Conservation (phyloP, 2,113 vertebrate genomes). For the Melanotaenia duboulayi region DNA sequence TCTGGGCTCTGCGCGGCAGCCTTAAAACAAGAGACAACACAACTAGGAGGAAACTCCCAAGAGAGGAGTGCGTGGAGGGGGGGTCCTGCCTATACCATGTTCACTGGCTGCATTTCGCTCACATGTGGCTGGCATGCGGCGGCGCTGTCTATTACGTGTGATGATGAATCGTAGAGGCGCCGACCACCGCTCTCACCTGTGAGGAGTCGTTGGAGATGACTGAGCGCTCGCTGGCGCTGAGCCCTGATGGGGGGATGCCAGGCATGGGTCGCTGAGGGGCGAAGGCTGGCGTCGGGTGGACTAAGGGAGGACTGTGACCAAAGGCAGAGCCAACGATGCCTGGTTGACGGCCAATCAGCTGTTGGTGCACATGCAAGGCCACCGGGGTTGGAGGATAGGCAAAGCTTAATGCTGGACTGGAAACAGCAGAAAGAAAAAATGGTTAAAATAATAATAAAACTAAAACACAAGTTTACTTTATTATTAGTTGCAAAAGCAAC, state of each 20-base stretch:
- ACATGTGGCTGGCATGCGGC: constrained; percentile 55
- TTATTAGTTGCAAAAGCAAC: constrained; percentile 25
- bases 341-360: constrained; percentile 94
- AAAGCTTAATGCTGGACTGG: constrained; percentile 94
- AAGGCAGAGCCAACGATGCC: constrained; percentile 94
- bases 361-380: constrained; percentile 96
- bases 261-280: constrained; percentile 93
- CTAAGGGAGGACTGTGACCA: constrained; percentile 96
- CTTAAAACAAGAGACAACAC: constrained; percentile 75
- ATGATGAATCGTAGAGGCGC: constrained; percentile 72
- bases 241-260: constrained; percentile 88
- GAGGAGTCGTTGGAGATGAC: constrained; percentile 89
- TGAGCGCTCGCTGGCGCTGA: constrained; percentile 90
- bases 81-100: constrained; percentile 66
- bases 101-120: constrained; percentile 23
- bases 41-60: constrained; percentile 70
- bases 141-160: constrained; percentile 68
- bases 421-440: neutral
- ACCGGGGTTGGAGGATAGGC: constrained; percentile 95
- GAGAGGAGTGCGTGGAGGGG: constrained; percentile 60
- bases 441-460: constrained; percentile 7
- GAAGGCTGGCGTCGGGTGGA: constrained; percentile 95
- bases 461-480: constrained; percentile 36
- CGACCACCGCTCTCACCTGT: constrained; percentile 87
- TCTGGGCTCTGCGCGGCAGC: constrained; percentile 51